Base-by-base conservation (phyloP, 2,797 vertebrate genomes). In the Glossophaga mutica region DNA sequence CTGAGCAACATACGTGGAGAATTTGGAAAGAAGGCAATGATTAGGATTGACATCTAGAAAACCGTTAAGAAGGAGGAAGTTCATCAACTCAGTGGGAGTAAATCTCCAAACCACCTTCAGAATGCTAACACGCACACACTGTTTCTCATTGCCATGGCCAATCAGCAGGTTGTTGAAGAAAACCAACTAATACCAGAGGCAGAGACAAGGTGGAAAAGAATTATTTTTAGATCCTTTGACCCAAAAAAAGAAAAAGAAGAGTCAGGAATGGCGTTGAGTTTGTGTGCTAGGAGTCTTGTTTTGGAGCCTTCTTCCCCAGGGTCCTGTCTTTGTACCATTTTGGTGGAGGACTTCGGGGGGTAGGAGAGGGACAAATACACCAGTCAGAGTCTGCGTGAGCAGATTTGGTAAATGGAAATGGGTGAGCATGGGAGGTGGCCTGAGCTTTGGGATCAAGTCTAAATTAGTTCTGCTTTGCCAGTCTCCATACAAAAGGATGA, bases 41-140 rank as follows among this genome's bases (percentile, higher is more conserved):
- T 81, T 68, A 91, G 91, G 83, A 97, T 76, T 82, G 68, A 92
- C 84, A 81, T 94, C 71, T 88, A 96, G 96, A 96, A 93, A 95
- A 95, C 97, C 89, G 91, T 97, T 97, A 90, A 71, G 90, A 96
- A 96, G 93, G 91, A 97, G 97, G 97, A 97, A 95, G 96, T 97
- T 94, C 87, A 97, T 91, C 95, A 92, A 95, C 95, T 37, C 42
- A 32, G 91, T 87, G 76, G 91, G 94, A 97, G 95, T 94, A 92
- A 96, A 88, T 97, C 96, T 96, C 83, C 93, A 96, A 95, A 95
- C 96, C 95, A 95, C 96, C 84, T 94, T 95, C 84, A 83, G 55
- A 79, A 73, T 22, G 15, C 88, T 62, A 92, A 78, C 78, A 96
- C 18, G 16, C 71, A 92, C 59, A 87, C 24, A 24, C 24, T 21